Conservation (phyloP, 2,113 vertebrate genomes). For the Bujurquina vittata region DNA sequence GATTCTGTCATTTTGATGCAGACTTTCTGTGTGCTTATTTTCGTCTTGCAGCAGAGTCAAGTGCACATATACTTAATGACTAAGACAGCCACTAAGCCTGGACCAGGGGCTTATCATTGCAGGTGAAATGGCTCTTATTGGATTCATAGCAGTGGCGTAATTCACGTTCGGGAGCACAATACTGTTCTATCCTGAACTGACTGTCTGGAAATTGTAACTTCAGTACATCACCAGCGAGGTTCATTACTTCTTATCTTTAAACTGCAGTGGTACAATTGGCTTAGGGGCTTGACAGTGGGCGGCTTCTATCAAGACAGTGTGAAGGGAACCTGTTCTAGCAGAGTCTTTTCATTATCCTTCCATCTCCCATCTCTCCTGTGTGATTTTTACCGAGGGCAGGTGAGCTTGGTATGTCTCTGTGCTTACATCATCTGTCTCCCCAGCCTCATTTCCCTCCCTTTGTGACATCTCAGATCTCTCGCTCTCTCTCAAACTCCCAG, state of each 20-base stretch:
- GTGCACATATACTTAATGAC: not conserved
- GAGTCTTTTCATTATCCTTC: constrained; percentile 33
- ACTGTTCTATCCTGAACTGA: constrained; percentile 9
- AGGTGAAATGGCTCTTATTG: constrained; percentile 24
- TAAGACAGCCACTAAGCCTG: not conserved
- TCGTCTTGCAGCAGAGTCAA: not conserved
- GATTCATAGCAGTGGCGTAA: constrained; percentile 6
- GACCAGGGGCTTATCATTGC: constrained; percentile 13
- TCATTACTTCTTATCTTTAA: constrained; percentile 52
- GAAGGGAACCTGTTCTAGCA: constrained; percentile 20
- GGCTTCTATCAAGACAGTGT: constrained; percentile 12
- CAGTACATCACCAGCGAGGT: constrained; percentile 26
- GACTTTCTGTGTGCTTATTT: not conserved
- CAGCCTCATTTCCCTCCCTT: constrained; percentile 24
- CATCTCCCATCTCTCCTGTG: constrained; percentile 36
- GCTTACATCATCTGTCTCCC: constrained; percentile 58
- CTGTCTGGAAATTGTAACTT: constrained; percentile 23
- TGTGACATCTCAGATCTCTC: constrained; percentile 39
- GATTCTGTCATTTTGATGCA: not conserved
- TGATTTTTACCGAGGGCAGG: constrained; percentile 45
- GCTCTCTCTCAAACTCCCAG: not conserved
- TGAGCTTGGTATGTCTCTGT: constrained; percentile 51
- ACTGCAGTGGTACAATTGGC: constrained; percentile 24
- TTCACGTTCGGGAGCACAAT: constrained; percentile 1
- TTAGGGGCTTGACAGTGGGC: constrained; percentile 5